Base-by-base conservation (phyloP, 1,140 invertebrate genomes). In the Papilio machaon region DNA sequence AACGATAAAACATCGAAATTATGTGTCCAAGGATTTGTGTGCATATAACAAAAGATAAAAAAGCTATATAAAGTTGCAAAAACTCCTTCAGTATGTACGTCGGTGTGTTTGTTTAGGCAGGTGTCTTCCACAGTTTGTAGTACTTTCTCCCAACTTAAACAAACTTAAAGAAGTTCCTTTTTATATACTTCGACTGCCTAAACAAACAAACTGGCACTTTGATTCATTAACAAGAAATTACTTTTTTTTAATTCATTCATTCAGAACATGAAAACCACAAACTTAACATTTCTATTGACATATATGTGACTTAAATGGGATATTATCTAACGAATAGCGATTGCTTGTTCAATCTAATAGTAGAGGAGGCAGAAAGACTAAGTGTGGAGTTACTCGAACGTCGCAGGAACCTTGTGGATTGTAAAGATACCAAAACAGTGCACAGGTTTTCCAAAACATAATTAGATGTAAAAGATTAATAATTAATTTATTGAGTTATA, bases 161-260 rank as follows among this genome's bases (percentile, higher is more conserved):
- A 70, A 70, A 70, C 64, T 70, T 70, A 35, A 35, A 38, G 64
- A 70, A 70, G 30, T 70, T 70, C 5, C 64, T 70, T 70, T 70
- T 70, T 70, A 70, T 70, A 3, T 70, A 35, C 64, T 64, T 70
- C 64, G 64, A 70, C 30, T 70, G 64, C 64, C 64, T 70, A 17
- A 38, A 70, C 30, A 70, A 70, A 11, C 64, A 67, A 67, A 35
- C 64, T 17, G 64, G 5, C 6, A 7, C 30, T 70, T 35, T 70
- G 64, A 35, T 35, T 70, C 64, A 70, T 70, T 70, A 70, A 70
- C 64, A 70, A 70, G 11, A 70, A 70, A 70, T 35, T 70, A 70
- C 64, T 35, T 2, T 9, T 64, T 70, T 15, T 13, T 10, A 54
- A 54, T 17, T 54, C 17, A 17, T 30, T 30, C 23, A 30, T 30